These are phyloP conservation scores for Ferrisia virgata DNA, from an alignment of 2,888 invertebrate species.

Conservation along the genomic window DNA sequence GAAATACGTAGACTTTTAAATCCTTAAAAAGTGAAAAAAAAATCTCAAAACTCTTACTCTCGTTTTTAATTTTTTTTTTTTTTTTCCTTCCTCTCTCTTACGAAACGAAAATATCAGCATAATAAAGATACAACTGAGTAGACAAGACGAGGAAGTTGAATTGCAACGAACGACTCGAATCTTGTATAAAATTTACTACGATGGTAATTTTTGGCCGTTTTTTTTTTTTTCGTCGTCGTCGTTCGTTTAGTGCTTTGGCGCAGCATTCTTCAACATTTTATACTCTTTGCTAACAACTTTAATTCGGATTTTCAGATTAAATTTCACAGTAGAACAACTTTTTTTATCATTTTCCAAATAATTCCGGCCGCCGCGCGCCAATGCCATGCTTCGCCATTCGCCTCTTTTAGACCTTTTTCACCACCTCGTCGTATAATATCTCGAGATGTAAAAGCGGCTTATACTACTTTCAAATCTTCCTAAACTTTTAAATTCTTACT, in stretches of 20 bases:
- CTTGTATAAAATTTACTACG: background rate
- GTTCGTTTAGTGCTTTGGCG: background rate
- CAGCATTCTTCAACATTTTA: background rate
- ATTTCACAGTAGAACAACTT: constrained; percentile 34
- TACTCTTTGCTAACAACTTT: constrained; percentile 33
- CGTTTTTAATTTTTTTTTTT: background rate
- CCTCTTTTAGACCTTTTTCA: background rate
- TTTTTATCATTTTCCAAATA: constrained; percentile 37
- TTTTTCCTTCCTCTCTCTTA: too few relatives aligned
- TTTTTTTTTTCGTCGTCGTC: background rate
- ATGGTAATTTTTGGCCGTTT: background rate
- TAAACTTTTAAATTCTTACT: constrained; percentile 27
- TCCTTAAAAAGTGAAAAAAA: background rate
- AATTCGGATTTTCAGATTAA: constrained; percentile 41
- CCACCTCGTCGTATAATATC: too few relatives aligned
- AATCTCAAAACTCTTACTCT: background rate
- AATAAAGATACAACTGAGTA: background rate
- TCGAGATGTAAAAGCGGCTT: constrained; percentile 22
- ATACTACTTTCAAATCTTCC: constrained; percentile 24
- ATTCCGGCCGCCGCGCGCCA: background rate
- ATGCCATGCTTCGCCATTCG: background rate
- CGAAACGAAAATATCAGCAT: background rate
- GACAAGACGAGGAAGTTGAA: background rate
- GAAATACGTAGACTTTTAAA: background rate
- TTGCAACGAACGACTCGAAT: background rate